Evolutionary conservation across 2,888 invertebrate species (phyloP).

Genomic region (Xanthia togata): DNA sequence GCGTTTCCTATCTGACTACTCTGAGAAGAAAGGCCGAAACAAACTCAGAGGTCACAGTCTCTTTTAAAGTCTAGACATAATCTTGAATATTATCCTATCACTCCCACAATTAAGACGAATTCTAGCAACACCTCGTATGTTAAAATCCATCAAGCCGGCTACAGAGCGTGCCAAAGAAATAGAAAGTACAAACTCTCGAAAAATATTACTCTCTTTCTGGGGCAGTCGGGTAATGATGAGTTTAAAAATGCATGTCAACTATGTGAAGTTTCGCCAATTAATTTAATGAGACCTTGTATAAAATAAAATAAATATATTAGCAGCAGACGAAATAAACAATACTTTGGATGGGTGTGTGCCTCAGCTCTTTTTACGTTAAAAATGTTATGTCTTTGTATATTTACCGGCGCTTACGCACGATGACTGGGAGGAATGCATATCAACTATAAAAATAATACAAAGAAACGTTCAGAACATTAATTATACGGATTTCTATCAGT

Average conservation of each 20-base stretch:
- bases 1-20: too few relatives aligned
- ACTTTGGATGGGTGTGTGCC: slow-evolving; percentile 69
- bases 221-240: not conserved
- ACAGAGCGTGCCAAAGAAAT: too few relatives aligned
- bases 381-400: slow-evolving; percentile 70
- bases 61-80: too few relatives aligned
- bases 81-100: too few relatives aligned
- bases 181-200: too few relatives aligned
- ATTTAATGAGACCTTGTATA: slow-evolving; percentile 9
- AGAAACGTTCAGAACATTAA: not conserved
- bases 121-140: too few relatives aligned
- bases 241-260: not conserved
- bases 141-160: too few relatives aligned
- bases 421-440: slow-evolving; percentile 34
- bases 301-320: slow-evolving; percentile 36
- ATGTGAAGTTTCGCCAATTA: not conserved
- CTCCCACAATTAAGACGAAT: too few relatives aligned
- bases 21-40: too few relatives aligned
- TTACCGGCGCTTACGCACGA: slow-evolving; percentile 42
- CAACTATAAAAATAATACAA: slow-evolving; percentile 40
- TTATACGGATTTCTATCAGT: too few relatives aligned
- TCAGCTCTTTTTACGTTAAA: slow-evolving; percentile 68
- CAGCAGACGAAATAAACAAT: slow-evolving; percentile 34
- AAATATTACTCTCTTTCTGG: too few relatives aligned
- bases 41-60: too few relatives aligned